phyloP scores from a whole-genome alignment of 64 coral and sea anemone genomes.

The Astreopora myriophthalma region DNA sequence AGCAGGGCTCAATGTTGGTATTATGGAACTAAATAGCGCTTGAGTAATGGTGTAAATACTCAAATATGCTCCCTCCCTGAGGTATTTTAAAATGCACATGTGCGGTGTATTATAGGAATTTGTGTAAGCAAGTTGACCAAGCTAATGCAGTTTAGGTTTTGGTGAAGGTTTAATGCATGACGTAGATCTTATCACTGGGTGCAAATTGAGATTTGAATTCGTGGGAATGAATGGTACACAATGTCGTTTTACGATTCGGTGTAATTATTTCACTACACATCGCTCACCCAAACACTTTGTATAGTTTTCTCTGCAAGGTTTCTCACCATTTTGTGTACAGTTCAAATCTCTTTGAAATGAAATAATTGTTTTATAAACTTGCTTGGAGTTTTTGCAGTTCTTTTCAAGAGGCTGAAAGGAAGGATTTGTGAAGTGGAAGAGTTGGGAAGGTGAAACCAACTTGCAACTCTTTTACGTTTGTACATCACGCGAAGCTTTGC shows the following conservation, averaged over 20 bases:
- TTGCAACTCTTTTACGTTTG: too few species aligned
- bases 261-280: slow-evolving; percentile 14
- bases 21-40: slow-evolving; percentile 31
- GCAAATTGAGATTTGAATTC: slow-evolving; percentile 1
- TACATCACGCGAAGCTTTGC: too few species aligned
- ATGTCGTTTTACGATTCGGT: background rate
- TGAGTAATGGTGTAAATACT: slow-evolving; percentile 50
- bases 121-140: background rate
- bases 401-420: background rate
- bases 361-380: slow-evolving; percentile 25
- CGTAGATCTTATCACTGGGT: background rate
- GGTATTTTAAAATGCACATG: slow-evolving; percentile 18
- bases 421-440: background rate
- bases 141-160: background rate
- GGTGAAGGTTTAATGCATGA: background rate
- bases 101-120: background rate
- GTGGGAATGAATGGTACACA: background rate
- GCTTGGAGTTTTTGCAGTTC: background rate
- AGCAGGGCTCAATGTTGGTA: slow-evolving; percentile 34
- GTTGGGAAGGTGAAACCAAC: too few species aligned
- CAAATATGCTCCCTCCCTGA: background rate
- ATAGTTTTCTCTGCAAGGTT: slow-evolving; percentile 12
- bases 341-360: slow-evolving; percentile 16
- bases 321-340: slow-evolving; percentile 33
- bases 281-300: slow-evolving; percentile 28